phyloP scores from a whole-genome alignment of 2,888 invertebrate species.

The Balanococcus diminutus region DNA sequence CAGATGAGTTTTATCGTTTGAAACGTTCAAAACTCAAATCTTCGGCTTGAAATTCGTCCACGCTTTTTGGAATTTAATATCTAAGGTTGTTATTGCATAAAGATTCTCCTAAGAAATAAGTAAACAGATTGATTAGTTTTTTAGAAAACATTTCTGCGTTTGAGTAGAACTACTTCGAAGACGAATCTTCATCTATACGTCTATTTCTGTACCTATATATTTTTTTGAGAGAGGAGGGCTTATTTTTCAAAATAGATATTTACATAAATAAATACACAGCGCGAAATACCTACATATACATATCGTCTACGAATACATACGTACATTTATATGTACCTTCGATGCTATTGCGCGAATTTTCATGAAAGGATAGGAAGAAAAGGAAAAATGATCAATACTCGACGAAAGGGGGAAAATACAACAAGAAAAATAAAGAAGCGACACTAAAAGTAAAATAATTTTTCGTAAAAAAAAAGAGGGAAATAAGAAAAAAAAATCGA shows the following conservation, averaged over 20 bases:
- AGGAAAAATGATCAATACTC: neutral
- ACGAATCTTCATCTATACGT: neutral
- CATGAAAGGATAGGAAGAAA: neutral
- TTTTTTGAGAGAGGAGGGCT: neutral
- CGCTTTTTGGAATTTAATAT: neutral
- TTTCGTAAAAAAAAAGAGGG: neutral
- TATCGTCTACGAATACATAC: conserved; percentile 3
- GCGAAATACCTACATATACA: neutral
- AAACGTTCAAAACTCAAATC: neutral
- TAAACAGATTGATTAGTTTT: neutral
- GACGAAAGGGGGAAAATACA: neutral
- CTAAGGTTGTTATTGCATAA: neutral
- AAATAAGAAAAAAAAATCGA: neutral
- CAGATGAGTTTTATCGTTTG: neutral
- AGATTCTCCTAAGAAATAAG: neutral
- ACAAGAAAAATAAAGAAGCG: neutral
- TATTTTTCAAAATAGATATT: neutral
- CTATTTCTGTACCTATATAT: neutral
- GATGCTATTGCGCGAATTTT: neutral
- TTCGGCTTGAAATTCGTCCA: neutral
- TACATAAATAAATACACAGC: conserved; percentile 5
- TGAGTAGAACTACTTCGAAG: neutral
- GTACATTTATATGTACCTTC: neutral
- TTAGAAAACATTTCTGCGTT: neutral
- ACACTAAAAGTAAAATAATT: neutral